Base-by-base conservation (phyloP, 2,888 invertebrate genomes). In the Philonicus albiceps region DNA sequence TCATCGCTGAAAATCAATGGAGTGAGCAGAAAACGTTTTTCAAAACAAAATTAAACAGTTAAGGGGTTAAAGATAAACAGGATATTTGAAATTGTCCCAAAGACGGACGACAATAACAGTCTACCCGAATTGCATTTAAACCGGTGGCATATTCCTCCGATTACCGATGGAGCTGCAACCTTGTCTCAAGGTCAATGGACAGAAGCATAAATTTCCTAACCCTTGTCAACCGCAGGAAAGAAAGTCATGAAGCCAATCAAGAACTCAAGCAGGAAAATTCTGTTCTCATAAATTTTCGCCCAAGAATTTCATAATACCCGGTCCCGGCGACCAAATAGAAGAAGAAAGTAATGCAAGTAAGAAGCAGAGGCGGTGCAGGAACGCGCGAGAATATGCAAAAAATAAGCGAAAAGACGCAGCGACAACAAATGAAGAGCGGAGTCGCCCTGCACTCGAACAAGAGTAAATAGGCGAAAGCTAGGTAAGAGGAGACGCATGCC, bases 391-490 rank as follows among this genome's bases (percentile, higher is more conserved):
- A 75, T 85, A 85, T 85, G 73, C 74, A 74, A 49, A 83, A 83
- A n/a, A 80, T 11, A 73, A 43, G 40, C 34, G 40, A 73, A 84
- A 73, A 73, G 43, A 40, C 72, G 40, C 55, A 83, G 31, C 84
- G 72, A 84, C 73, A 37, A 84, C 84, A 84, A 73, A 73, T 27
- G 73, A 84, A 73, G 84, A 84, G 84, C 84, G 16, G 34, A 85
- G 84, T 84, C 49, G 85, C 75, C 73, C 75, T 49, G 85, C 31
- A 75, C 53, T 49, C 49, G 85, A 74, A 53, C 49, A 31, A 19
- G 76, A 86, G 86, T 86, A 86, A 86, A 86, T 86, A 86, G 76
- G 86, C 86, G 86, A 86, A 86, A 86, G 86, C 86, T 86, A 86
- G 86, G 86, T 86, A 78, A 85, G 75, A 86, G 76, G 85, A 74